Evolutionary conservation across 2,888 invertebrate species (phyloP), one percentile per base, ranked within the genome.

Genomic region (Pseudoips prasinana): DNA sequence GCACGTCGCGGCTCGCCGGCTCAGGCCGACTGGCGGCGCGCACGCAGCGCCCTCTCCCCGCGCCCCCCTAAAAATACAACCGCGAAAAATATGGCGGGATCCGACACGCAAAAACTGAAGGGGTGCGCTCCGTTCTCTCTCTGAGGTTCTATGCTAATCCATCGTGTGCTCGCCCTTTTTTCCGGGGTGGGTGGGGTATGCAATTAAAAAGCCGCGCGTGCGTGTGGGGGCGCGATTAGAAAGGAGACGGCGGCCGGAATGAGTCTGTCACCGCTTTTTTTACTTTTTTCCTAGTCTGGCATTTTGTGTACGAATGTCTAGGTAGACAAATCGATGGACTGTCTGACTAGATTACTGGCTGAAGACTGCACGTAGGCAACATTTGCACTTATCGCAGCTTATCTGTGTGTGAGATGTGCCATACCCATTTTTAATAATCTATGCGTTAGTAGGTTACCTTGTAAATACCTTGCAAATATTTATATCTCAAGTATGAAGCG

Each of bases 141-240:
- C 63, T 67, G 84, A 83, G 82, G 83, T 82, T 86, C 81, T 86
- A 87, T 88, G 87, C 87, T 88, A 88, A 88, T 88, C 86, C 85
- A 76, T 83, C 83, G 81, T 80, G 72, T 69, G 64, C 75, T 75
- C 66, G 72, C 83, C 84, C 83, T 85, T 84, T 86, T 84, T 82
- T 81, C 84, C 82, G 83, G 80, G 68, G 70, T 64, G 70, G 67
- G 46, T 51, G 55, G 77, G 85, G 85, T 85, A 80, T 82, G 86
- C 87, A 87, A 88, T 87, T 88, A 87, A 86, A 84, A 86, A 84
- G 68, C 81, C 86, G 87, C 87, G 87, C 87, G 86, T 85, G 87
- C 86, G 87, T 74, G 75, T 82, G 85, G 83, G 83, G 77, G 73
- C 69, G 79, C 86, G 87, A 88, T 88, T 88, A 88, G 87, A 83